Percentiles rank a stretch among this genome's conserved stretches.
phyloP scores from a whole-genome alignment of 1,140 invertebrate species.

The Hestina assimilis region DNA sequence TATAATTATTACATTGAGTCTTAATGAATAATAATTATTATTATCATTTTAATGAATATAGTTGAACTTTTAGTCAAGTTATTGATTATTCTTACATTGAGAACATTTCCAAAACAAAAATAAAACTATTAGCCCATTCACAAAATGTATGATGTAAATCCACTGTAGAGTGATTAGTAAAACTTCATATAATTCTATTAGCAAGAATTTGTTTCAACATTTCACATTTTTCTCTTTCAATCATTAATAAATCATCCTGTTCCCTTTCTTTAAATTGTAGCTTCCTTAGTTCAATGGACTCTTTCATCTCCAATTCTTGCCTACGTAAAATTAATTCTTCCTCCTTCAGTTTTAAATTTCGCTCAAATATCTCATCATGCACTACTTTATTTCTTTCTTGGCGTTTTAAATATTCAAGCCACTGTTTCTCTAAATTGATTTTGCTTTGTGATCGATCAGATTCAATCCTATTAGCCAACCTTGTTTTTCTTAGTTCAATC shows the following conservation, averaged over 20 bases:
- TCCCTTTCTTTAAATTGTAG: slow-evolving; percentile 38
- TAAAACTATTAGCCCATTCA: too few species aligned
- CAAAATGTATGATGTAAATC: too few species aligned
- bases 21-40: too few species aligned
- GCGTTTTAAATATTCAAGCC: slow-evolving; percentile 44
- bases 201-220: slow-evolving; percentile 33
- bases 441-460: slow-evolving; percentile 41
- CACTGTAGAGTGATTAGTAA: neutral
- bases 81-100: too few species aligned
- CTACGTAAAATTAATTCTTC: slow-evolving; percentile 39
- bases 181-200: slow-evolving; percentile 5
- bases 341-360: slow-evolving; percentile 34
- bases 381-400: slow-evolving; percentile 35
- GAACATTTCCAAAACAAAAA: too few species aligned
- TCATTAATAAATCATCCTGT: slow-evolving; percentile 32
- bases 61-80: too few species aligned
- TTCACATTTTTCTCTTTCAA: slow-evolving; percentile 46
- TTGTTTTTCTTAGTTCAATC: slow-evolving; percentile 42
- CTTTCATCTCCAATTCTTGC: slow-evolving; percentile 38
- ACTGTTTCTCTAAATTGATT: slow-evolving; percentile 45
- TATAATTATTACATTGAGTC: too few species aligned
- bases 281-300: slow-evolving; percentile 38
- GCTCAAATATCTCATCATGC: slow-evolving; percentile 37
- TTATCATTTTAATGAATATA: too few species aligned
- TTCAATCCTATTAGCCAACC: slow-evolving; percentile 45